These are phyloP conservation scores for Vanessa atalanta DNA, from an alignment of 1,140 invertebrate species.

Conservation along the genomic window DNA sequence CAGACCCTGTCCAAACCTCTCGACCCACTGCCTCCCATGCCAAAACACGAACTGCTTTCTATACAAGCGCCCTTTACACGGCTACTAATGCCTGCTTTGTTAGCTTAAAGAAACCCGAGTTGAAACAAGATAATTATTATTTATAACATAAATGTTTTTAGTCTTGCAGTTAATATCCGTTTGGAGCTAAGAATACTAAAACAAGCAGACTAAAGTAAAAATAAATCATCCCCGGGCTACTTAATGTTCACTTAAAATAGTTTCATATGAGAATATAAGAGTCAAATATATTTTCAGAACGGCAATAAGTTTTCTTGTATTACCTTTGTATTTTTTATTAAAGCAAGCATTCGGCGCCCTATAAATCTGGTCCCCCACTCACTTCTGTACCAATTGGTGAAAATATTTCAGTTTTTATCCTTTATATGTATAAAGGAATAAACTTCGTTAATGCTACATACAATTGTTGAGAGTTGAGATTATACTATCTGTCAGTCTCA, in stretches of 20 bases:
- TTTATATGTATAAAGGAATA: slow-evolving; percentile 33
- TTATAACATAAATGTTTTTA: background rate
- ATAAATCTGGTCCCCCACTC: slow-evolving; percentile 72
- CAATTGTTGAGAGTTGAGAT: no score
- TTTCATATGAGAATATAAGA: slow-evolving; percentile 61
- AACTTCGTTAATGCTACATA: no score
- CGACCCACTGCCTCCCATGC: slow-evolving; percentile 15
- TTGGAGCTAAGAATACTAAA: slow-evolving; percentile 14
- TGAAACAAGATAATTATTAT: background rate
- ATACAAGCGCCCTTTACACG: slow-evolving; percentile 14
- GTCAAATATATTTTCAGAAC: slow-evolving; percentile 61
- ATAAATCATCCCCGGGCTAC: slow-evolving; percentile 30
- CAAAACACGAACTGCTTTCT: slow-evolving; percentile 12
- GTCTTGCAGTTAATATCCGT: background rate
- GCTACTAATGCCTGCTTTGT: background rate
- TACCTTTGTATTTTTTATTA: slow-evolving; percentile 75
- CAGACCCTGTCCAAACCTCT: slow-evolving; percentile 30
- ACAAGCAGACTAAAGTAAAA: slow-evolving; percentile 14
- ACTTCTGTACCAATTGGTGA: slow-evolving; percentile 62
- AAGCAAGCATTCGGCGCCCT: slow-evolving; percentile 71
- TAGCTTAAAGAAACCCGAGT: background rate
- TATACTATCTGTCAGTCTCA: no score
- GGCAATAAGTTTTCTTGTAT: slow-evolving; percentile 72
- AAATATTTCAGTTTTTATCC: slow-evolving; percentile 50
- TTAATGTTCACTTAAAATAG: slow-evolving; percentile 37